A percentile compares a stretch with the other conserved stretches of the same genome.
Evolutionary conservation across 2,888 invertebrate genomes (phyloP).

Genomic region (Spisula subtruncata): DNA sequence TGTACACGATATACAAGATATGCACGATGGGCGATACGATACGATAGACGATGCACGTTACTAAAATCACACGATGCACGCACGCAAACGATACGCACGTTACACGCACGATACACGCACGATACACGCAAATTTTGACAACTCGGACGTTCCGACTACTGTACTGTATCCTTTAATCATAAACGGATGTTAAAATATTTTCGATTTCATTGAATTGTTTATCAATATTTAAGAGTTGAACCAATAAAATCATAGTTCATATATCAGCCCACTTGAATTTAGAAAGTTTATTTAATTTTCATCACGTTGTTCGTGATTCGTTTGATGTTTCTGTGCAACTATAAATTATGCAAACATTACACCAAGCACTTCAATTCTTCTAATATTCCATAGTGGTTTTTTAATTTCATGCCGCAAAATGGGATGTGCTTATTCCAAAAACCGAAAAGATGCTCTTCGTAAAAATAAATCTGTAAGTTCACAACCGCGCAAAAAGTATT

Average conservation of each 20-base stretch:
- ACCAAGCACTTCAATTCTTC: not conserved
- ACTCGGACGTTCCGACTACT: too few relatives aligned
- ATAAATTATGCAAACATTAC: not conserved
- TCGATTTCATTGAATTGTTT: not conserved
- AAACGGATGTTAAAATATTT: not conserved
- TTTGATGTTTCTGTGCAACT: not conserved
- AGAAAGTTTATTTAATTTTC: not conserved
- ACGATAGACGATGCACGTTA: too few relatives aligned
- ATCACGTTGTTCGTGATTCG: not conserved
- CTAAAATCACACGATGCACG: too few relatives aligned
- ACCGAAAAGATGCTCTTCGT: constrained; percentile 68
- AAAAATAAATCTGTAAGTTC: constrained; percentile 65
- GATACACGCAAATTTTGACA: too few relatives aligned
- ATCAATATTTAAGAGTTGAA: not conserved
- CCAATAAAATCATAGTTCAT: not conserved
- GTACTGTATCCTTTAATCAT: not conserved
- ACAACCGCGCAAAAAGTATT: constrained; percentile 64
- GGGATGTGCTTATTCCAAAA: constrained; percentile 75
- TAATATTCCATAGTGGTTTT: not conserved
- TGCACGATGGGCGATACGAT: too few relatives aligned
- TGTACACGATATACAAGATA: too few relatives aligned
- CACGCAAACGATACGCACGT: too few relatives aligned
- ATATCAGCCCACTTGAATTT: not conserved
- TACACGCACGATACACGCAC: too few relatives aligned
- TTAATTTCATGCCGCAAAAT: constrained; percentile 46